A percentile compares a stretch with the other conserved stretches of the same genome.
phyloP scores from a whole-genome alignment of 2,888 invertebrate genomes.

The Meloe dianella region DNA sequence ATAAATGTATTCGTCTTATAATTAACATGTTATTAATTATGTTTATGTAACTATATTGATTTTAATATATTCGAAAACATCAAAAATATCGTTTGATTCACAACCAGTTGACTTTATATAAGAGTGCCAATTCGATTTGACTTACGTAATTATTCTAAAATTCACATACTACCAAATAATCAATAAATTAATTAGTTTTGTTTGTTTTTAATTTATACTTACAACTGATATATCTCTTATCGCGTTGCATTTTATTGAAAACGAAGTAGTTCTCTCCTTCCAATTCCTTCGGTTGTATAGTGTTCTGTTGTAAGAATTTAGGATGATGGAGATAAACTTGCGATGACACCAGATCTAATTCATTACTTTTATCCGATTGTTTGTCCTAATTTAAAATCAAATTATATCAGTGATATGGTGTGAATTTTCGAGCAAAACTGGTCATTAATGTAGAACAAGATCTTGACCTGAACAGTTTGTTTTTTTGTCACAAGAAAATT shows the following conservation, averaged over 20 bases:
- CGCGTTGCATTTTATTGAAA: slow-evolving; percentile 44
- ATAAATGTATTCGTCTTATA: neutral
- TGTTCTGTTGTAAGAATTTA: neutral
- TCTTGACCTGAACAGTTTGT: neutral
- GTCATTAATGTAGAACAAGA: neutral
- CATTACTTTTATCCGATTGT: slow-evolving; percentile 23
- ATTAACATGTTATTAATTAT: neutral
- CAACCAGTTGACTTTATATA: neutral
- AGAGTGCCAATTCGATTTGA: neutral
- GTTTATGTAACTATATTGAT: neutral
- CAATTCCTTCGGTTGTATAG: slow-evolving; percentile 10
- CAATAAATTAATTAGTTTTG: slow-evolving; percentile 10
- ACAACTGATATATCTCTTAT: slow-evolving; percentile 49
- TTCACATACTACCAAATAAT: neutral
- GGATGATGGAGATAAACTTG: slow-evolving; percentile 34
- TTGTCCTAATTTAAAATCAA: slow-evolving; percentile 26
- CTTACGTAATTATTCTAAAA: neutral
- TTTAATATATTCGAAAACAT: neutral
- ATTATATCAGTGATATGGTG: neutral
- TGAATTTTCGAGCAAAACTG: neutral
- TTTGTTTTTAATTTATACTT: slow-evolving; percentile 39
- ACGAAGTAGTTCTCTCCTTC: slow-evolving; percentile 36
- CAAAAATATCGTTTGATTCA: neutral
- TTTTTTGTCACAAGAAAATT: too few relatives aligned
- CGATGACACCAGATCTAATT: slow-evolving; percentile 33